A percentile compares a stretch with the other conserved stretches of the same genome.
These are phyloP conservation scores for Heteromormyrus szaboi DNA, from an alignment of 2,797 vertebrate genomes.

Conservation along the genomic window DNA sequence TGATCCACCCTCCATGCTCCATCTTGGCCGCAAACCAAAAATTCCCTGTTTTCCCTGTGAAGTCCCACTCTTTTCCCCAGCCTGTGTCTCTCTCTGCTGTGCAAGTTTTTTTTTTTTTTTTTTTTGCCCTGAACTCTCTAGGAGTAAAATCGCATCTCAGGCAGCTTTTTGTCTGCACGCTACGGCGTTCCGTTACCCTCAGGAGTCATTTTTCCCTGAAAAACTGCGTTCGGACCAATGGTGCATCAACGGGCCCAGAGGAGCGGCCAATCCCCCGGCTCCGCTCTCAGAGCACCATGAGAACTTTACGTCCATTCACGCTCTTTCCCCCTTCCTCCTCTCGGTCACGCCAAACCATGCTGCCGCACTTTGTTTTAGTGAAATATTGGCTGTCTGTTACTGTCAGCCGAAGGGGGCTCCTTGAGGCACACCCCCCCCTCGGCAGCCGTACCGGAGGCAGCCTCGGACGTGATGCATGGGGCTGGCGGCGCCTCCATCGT, in stretches of 20 bases:
- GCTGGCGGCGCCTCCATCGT: slow-evolving; percentile 61
- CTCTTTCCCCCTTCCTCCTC: slow-evolving; percentile 45
- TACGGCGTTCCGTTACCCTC: not conserved
- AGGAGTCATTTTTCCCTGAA: slow-evolving; percentile 27
- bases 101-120: not conserved
- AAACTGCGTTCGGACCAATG: slow-evolving; percentile 45
- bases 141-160: not conserved
- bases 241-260: slow-evolving; percentile 54
- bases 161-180: slow-evolving; percentile 5
- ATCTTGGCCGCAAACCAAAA: not conserved
- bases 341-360: slow-evolving; percentile 74
- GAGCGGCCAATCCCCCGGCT: slow-evolving; percentile 54
- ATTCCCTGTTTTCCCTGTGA: not conserved
- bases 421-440: not conserved
- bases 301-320: slow-evolving; percentile 54
- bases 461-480: slow-evolving; percentile 78
- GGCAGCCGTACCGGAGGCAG: slow-evolving; percentile 65
- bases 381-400: slow-evolving; percentile 79
- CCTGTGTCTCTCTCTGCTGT: not conserved
- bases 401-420: slow-evolving; percentile 67
- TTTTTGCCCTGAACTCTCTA: not conserved
- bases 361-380: slow-evolving; percentile 87
- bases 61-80: not conserved
- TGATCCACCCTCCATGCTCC: not conserved
- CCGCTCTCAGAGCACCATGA: slow-evolving; percentile 49